Conservation (phyloP, 2,797 vertebrate genomes). For the Rhinella marina region DNA sequence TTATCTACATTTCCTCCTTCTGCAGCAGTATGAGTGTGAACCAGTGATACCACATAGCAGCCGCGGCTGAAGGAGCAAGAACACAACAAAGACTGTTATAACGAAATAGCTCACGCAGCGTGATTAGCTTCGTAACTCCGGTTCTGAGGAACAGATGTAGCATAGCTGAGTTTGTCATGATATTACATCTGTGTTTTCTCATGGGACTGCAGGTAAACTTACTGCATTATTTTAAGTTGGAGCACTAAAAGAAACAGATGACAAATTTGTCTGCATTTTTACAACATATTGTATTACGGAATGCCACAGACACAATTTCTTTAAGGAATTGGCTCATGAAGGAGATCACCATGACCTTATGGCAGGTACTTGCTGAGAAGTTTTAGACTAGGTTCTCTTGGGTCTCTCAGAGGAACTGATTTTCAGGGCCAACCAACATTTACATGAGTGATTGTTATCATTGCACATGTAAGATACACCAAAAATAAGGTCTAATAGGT, state of each 20-base stretch:
- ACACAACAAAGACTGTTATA: not conserved
- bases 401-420: too few species aligned
- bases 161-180: not conserved
- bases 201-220: not conserved
- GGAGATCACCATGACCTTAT: too few species aligned
- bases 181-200: not conserved
- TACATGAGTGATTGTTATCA: not conserved
- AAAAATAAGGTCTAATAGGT: too few species aligned
- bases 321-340: too few species aligned
- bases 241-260: not conserved
- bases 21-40: not conserved
- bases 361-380: too few species aligned
- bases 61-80: not conserved
- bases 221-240: not conserved
- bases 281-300: not conserved
- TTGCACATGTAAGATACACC: not conserved
- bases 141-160: not conserved
- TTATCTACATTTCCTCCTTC: conserved; percentile 39
- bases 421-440: too few species aligned
- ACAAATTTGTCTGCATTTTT: not conserved
- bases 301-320: not conserved
- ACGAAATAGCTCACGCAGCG: not conserved
- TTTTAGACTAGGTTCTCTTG: too few species aligned
- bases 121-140: not conserved
- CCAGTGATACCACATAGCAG: not conserved